Conservation (phyloP, 2,888 invertebrate species). For the Drosophila seclusa region DNA sequence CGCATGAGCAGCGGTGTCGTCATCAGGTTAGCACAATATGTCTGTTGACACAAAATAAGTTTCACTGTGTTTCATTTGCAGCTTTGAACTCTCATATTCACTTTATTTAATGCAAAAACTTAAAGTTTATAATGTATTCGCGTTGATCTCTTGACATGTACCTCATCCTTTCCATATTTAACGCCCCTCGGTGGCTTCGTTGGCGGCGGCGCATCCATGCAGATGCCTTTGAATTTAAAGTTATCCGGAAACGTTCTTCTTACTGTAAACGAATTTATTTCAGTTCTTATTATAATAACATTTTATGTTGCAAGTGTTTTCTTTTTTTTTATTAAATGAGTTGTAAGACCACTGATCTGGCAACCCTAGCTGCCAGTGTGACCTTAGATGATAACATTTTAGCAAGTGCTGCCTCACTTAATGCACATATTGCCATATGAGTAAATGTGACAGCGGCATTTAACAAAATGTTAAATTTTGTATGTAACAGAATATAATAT, state of each 20-base stretch:
- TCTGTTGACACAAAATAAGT: background rate
- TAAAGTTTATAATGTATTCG: constrained; percentile 1
- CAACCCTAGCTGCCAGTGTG: constrained; percentile 38
- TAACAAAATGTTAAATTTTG: background rate
- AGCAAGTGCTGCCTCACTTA: background rate
- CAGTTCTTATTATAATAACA: constrained; percentile 35
- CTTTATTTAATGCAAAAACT: background rate
- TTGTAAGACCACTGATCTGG: constrained; percentile 22
- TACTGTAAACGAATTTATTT: constrained; percentile 30
- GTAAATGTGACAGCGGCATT: constrained; percentile 21
- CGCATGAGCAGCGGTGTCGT: constrained; percentile 54
- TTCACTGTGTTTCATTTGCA: background rate
- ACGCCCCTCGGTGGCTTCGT: constrained; percentile 94
- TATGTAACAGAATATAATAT: background rate
- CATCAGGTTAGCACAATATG: constrained; percentile 43
- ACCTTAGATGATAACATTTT: constrained; percentile 3
- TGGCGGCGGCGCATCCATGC: constrained; percentile 89
- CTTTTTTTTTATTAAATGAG: constrained; percentile 43
- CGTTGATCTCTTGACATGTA: constrained; percentile 80
- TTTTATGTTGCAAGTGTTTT: constrained; percentile 40
- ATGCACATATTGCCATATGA: background rate
- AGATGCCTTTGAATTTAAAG: constrained; percentile 39
- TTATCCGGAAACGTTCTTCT: constrained; percentile 44
- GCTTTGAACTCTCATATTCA: background rate
- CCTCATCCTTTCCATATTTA: constrained; percentile 94